Base-by-base conservation (phyloP, 2,888 invertebrate species). In the Drosophila longiperda region DNA sequence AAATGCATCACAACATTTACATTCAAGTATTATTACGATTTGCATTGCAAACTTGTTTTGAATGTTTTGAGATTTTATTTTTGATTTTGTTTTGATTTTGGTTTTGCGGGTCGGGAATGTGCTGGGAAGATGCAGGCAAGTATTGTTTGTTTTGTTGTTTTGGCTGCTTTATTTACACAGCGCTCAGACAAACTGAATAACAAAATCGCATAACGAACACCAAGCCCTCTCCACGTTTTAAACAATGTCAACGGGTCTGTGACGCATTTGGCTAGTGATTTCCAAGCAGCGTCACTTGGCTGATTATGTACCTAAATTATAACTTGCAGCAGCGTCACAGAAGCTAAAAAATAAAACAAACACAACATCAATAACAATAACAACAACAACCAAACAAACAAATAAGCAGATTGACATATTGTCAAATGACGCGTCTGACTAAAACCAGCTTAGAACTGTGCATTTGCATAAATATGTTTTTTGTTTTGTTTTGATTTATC, bases 401-500 rank as follows among this genome's bases (percentile, higher is more conserved):
- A 36, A 36, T 36, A 36, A 36, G 5, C 40, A 40, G n/a, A 15
- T 45, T 26, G 45, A 4, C 45, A 15, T 2, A 15, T 45, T 4
- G 45, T 7, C 45, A 23, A 15, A 8, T 5, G 45, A 8, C 23
- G 52, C 52, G 50, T 42, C 74, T 61, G 80, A 73, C 70, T 74
- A 55, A 69, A 89, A 84, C 88, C 77, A 66, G 84, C 88, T 87
- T 68, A 52, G 84, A 84, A 85, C 84, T 73, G 89, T 32, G 48
- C 9, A 58, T 20, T 52, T 20, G 1, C 32, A 50, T 11, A 50
- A 38, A 45, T 29, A 12, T 12, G 17, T 29, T 29, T 53, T 15
- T 3, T 23, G 34, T 17, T 33, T 40, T 33, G 23, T 59, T 33
- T 32, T n/a, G 2, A 32, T 32, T 52, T n/a, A 26, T 45, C 17